These are phyloP conservation scores for Hypomecis atomaria DNA, from an alignment of 2,888 invertebrate species.

Conservation along the genomic window DNA sequence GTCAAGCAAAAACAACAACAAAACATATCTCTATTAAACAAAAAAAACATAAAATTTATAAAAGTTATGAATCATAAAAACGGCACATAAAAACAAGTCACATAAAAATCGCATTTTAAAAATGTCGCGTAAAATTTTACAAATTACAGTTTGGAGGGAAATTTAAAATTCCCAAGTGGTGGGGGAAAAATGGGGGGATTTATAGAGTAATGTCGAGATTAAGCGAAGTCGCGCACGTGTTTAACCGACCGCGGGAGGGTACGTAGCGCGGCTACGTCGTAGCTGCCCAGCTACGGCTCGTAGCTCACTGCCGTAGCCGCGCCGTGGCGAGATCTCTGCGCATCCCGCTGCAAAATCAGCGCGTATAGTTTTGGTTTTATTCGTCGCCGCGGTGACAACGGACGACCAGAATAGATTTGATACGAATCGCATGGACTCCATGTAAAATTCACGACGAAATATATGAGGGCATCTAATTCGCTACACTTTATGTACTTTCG, in stretches of 20 bases:
- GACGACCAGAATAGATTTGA: neutral
- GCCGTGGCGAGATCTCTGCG: slow-evolving; percentile 58
- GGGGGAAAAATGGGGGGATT: no score
- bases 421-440: no score
- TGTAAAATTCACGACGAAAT: no score
- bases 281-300: slow-evolving; percentile 70
- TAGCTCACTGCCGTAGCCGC: slow-evolving; percentile 72
- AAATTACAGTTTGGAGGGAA: no score
- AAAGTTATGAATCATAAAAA: slow-evolving; percentile 4
- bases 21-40: neutral
- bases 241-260: slow-evolving; percentile 46
- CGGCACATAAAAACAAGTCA: neutral
- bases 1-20: neutral
- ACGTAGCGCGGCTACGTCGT: slow-evolving; percentile 53
- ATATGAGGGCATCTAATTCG: no score
- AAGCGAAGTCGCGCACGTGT: slow-evolving; percentile 55
- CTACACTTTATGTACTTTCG: no score
- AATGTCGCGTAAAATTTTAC: neutral
- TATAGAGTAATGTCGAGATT: neutral
- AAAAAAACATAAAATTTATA: neutral
- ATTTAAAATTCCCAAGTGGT: no score
- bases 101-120: no score
- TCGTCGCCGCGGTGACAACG: neutral
- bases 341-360: slow-evolving; percentile 49
- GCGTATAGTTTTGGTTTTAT: neutral